These are phyloP conservation scores for Spilosoma lubricipeda DNA, from an alignment of 2,888 invertebrate genomes.

Conservation along the genomic window DNA sequence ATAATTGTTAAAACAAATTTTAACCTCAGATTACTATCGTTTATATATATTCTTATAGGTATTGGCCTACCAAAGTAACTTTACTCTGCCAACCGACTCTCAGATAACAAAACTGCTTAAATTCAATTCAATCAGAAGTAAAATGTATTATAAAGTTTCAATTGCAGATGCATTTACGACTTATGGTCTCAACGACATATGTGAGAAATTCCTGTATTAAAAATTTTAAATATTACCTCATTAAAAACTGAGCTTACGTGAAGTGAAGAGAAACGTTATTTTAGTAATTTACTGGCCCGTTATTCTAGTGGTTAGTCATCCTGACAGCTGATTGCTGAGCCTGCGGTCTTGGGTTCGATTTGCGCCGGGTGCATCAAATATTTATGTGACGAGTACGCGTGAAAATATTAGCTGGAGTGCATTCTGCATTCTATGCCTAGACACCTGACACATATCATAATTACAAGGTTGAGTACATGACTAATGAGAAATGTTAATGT, in stretches of 20 bases:
- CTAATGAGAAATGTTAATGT: slow-evolving; percentile 1
- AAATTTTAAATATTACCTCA: not conserved
- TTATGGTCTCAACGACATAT: not conserved
- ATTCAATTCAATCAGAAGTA: not conserved
- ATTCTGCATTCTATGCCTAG: not conserved
- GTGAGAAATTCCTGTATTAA: not conserved
- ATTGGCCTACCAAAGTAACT: too few relatives aligned
- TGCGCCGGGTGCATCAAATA: not conserved
- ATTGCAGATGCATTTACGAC: not conserved
- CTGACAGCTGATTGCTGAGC: not conserved
- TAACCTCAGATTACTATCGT: too few relatives aligned
- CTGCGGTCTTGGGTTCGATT: not conserved
- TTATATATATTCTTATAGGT: too few relatives aligned
- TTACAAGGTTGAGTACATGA: slow-evolving; percentile 8
- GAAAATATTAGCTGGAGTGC: not conserved
- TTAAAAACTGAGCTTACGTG: not conserved
- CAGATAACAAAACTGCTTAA: not conserved
- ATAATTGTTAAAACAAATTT: too few relatives aligned
- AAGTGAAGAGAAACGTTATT: not conserved
- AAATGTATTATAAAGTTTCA: not conserved
- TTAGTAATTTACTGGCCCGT: not conserved
- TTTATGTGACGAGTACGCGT: not conserved
- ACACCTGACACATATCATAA: slow-evolving; percentile 1
- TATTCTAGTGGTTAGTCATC: not conserved
- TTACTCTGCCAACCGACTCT: not conserved